Percentiles rank a stretch among this genome's conserved stretches.
Conservation (phyloP, 2,113 vertebrate species). For the Gymnarchus niloticus region DNA sequence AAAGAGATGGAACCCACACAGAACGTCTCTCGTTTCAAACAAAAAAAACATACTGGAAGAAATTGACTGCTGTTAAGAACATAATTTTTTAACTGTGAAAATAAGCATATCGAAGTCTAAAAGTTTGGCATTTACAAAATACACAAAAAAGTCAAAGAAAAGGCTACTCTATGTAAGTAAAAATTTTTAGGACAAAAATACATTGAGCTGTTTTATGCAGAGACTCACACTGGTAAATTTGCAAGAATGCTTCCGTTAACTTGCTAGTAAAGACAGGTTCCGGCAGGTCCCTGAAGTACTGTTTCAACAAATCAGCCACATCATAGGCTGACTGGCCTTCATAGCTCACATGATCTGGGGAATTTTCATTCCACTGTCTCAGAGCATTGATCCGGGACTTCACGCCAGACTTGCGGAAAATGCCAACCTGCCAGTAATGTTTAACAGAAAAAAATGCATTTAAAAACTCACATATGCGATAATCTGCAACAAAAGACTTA, state of each 20-base stretch:
- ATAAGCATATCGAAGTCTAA: not conserved
- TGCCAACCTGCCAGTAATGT: constrained; percentile 65
- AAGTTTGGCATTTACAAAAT: not conserved
- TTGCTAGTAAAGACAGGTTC: constrained; percentile 82
- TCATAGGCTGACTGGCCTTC: constrained; percentile 76
- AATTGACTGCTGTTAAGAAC: not conserved
- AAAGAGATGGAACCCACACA: not conserved
- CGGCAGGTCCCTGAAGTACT: constrained; percentile 77
- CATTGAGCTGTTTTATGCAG: not conserved
- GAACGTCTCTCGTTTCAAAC: no score
- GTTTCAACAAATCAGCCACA: constrained; percentile 78
- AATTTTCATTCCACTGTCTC: constrained; percentile 72
- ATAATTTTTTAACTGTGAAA: not conserved
- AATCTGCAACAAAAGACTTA: not conserved
- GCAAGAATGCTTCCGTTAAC: constrained; percentile 75
- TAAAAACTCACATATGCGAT: not conserved
- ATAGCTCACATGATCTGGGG: constrained; percentile 70
- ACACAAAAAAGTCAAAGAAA: not conserved
- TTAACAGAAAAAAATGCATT: not conserved
- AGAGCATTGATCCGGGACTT: constrained; percentile 78
- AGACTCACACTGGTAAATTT: constrained; percentile 78
- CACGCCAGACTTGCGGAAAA: constrained; percentile 79
- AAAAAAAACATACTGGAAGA: not conserved
- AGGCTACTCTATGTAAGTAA: no score
- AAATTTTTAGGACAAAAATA: not conserved